Conservation (phyloP, 2,797 vertebrate genomes). For the Sternotherus odoratus region DNA sequence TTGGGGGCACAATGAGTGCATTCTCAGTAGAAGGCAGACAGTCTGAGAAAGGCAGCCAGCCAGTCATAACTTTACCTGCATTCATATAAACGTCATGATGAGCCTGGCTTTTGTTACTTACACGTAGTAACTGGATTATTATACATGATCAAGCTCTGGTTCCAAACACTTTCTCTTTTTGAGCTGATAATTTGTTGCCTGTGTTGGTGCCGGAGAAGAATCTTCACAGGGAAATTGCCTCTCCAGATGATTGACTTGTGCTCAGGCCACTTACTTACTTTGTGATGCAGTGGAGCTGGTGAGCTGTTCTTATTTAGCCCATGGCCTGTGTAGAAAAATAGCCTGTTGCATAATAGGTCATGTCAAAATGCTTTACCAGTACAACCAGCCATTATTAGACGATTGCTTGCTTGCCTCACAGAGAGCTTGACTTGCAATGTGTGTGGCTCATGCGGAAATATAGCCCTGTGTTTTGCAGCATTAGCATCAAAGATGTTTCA, state of each 20-base stretch:
- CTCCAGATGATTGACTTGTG: neutral
- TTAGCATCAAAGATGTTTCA: neutral
- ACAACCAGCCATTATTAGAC: neutral
- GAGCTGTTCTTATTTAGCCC: neutral
- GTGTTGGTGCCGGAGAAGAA: neutral
- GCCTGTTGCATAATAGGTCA: fast-evolving
- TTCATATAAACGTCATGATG: fast-evolving
- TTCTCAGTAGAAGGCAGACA: neutral
- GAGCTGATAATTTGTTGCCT: neutral
- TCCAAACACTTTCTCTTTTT: neutral
- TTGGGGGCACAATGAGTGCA: fast-evolving
- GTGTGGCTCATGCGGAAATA: fast-evolving
- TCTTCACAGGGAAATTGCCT: neutral
- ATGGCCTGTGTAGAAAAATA: neutral
- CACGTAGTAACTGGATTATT: neutral
- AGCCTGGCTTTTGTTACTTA: neutral
- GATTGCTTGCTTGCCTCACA: fast-evolving
- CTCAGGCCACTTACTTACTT: neutral
- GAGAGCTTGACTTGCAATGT: fast-evolving
- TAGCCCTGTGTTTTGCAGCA: neutral
- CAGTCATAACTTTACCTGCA: fast-evolving
- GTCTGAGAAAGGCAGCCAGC: neutral
- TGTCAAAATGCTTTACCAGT: neutral
- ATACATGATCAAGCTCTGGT: neutral
- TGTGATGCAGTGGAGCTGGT: neutral